Percentiles rank a stretch among this genome's conserved stretches.
Conservation (phyloP, 2,888 invertebrate species). For the Phengaris alcon region DNA sequence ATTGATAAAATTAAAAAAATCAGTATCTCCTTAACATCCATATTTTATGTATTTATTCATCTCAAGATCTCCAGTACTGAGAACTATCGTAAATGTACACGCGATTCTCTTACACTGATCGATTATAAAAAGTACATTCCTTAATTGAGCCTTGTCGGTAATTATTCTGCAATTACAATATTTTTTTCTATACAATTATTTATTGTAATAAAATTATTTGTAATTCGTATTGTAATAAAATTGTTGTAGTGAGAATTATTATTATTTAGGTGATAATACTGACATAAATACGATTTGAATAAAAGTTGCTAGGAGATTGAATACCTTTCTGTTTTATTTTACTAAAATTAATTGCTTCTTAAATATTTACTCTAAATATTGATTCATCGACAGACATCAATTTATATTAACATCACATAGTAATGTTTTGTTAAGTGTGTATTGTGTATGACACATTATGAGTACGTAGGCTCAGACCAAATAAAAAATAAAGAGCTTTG, state of each 20-base stretch:
- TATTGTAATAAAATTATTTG: background rate
- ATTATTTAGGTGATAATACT: conserved; percentile 4
- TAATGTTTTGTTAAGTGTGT: background rate
- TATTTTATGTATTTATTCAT: conserved; percentile 27
- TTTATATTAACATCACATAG: background rate
- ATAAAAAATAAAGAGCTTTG: too few relatives aligned
- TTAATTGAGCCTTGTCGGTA: conserved; percentile 14
- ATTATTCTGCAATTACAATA: conserved; percentile 1
- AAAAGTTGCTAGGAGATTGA: background rate
- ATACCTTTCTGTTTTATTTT: background rate
- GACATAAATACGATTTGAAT: background rate
- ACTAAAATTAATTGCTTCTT: background rate
- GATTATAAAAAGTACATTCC: conserved; percentile 12
- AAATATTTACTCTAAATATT: background rate
- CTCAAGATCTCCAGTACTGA: conserved; percentile 12
- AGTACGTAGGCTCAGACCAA: background rate
- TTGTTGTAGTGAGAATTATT: background rate
- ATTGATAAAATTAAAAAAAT: background rate
- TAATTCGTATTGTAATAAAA: conserved; percentile 16
- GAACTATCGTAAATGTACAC: conserved; percentile 12
- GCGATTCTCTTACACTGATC: conserved; percentile 22
- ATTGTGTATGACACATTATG: background rate
- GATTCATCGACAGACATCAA: background rate
- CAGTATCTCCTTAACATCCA: background rate
- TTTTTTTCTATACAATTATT: conserved; percentile 18